Evolutionary conservation across 2,888 invertebrate genomes (phyloP), one percentile per base, ranked within the genome.

Genomic region (Xanthostigma xanthostigma): DNA sequence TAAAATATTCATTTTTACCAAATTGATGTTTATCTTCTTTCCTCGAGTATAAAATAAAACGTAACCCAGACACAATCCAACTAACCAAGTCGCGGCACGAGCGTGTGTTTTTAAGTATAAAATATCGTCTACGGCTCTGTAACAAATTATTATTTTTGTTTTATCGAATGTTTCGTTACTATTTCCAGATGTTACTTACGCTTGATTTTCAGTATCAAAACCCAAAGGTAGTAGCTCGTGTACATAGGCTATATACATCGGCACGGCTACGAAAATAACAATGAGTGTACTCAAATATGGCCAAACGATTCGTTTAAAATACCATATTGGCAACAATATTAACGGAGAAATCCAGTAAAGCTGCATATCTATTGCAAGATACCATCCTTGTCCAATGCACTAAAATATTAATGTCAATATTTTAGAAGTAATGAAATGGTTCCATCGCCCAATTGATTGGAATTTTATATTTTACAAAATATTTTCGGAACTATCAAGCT

Each of bases 341-440:
- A 65, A 40, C 10, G 64, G 64, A 2, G 65, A 62, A 37, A 64
- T 48, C 58, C 59, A 60, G 50, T 59, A 64, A 33, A 64, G 54
- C 52, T 66, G 65, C 64, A 65, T 65, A 39, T 65, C 64, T 12
- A 66, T 63, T 8, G 64, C 59, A n/a, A 67, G 53, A 52, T 66
- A 66, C 66, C 67, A 67, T 1, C 62, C 58, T 49, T 65, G 65
- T 44, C 57, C 55, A 54, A 66, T 55, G 51, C 46, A 46, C 46
- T 55, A 14, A 46, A 49, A 43, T 35, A 39, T 36, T 35, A 1
- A 35, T 14, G 14, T 10, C 27, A 11, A 38, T 27, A 27, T 27
- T 27, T 27, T 27, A 27, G n/a, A n/a, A n/a, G n/a, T 27, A 27
- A 6, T 27, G 3, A 17, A 17, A 17, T 17, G 4, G 4, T 2